Conservation (phyloP, 2,113 vertebrate species). For the Melospiza georgiana region DNA sequence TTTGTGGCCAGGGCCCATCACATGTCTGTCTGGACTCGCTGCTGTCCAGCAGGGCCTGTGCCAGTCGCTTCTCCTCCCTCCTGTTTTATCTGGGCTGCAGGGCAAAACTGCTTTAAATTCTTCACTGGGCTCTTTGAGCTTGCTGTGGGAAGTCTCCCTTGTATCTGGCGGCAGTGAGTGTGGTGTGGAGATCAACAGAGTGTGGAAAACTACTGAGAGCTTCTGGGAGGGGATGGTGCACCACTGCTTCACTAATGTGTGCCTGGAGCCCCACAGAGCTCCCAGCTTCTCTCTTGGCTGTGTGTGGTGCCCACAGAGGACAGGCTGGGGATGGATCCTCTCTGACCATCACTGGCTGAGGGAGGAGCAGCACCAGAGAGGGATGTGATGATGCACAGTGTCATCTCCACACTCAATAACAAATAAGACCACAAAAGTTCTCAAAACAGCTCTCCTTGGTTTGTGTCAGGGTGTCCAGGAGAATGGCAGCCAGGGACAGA, state of each 20-base stretch:
- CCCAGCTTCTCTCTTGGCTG: not conserved
- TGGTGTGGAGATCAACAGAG: not conserved
- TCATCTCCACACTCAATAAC: not conserved
- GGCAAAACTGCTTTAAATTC: not conserved
- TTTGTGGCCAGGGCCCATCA: not conserved
- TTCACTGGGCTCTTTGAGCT: not conserved
- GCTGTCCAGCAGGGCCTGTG: not conserved
- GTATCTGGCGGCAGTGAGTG: not conserved
- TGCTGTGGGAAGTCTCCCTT: not conserved
- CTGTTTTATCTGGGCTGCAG: not conserved
- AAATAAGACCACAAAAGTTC: not conserved
- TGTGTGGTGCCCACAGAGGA: not conserved
- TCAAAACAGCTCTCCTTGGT: not conserved
- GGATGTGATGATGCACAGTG: not conserved
- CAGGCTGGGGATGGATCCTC: not conserved
- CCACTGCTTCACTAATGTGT: not conserved
- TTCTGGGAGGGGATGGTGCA: not conserved
- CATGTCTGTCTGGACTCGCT: not conserved
- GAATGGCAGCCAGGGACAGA: not conserved
- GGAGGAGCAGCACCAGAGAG: not conserved
- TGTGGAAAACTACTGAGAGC: not conserved
- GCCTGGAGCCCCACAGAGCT: not conserved
- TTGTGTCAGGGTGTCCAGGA: not conserved
- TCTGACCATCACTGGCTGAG: rapidly evolving
- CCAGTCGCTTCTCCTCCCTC: not conserved